A percentile compares a stretch with the other conserved stretches of the same genome.
Conservation (phyloP, 2,888 invertebrate genomes). For the Buathra laborator region DNA sequence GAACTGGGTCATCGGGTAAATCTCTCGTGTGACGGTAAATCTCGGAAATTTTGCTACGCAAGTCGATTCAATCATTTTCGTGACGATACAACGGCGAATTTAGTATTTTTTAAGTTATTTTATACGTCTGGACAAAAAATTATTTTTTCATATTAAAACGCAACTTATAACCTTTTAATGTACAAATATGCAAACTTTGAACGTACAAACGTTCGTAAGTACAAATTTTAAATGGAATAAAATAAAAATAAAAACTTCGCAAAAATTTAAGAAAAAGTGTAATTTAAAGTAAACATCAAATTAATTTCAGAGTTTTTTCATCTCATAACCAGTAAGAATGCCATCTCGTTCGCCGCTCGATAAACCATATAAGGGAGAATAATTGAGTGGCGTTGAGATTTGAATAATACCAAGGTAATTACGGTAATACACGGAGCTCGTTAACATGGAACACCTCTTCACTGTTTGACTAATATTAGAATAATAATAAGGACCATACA, state of each 20-base stretch:
- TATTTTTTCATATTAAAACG: no score
- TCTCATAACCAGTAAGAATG: not conserved
- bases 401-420: constrained; percentile 57
- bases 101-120: not conserved
- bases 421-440: constrained; percentile 54
- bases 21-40: constrained; percentile 19
- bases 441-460: constrained; percentile 44
- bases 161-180: no score
- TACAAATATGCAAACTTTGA: no score
- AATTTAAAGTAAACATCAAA: not conserved
- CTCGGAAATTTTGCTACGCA: constrained; percentile 10
- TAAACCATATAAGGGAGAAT: not conserved
- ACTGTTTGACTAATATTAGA: constrained; percentile 64
- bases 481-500: constrained; percentile 52
- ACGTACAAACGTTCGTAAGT: no score
- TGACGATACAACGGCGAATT: not conserved
- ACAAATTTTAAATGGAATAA: no score
- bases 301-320: not conserved
- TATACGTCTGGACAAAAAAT: not conserved
- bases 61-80: not conserved
- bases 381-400: constrained; percentile 54
- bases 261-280: not conserved
- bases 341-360: not conserved
- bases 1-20: constrained; percentile 55
- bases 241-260: not conserved